Conservation (phyloP, 1,140 invertebrate species). For the Frieseomelitta varia region DNA sequence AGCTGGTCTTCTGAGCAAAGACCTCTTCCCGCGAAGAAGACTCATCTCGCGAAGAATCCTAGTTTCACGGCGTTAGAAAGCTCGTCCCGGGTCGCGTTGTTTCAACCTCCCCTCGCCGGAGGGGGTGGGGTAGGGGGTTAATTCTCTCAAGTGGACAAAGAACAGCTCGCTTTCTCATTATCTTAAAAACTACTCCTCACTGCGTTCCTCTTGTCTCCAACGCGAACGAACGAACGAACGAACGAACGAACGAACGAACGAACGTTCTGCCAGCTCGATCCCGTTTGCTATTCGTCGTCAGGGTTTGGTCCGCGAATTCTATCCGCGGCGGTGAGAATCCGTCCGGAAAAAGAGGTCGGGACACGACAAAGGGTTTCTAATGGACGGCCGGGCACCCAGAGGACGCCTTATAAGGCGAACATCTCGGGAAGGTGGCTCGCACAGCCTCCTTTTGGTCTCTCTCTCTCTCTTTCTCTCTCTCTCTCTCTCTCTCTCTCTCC, state of each 20-base stretch:
- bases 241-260: neutral
- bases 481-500: slow-evolving; percentile 17
- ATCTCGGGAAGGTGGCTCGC: slow-evolving; percentile 57
- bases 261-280: neutral
- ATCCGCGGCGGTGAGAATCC: slow-evolving; percentile 44
- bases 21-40: slow-evolving; percentile 28
- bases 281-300: neutral
- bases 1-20: slow-evolving; percentile 6
- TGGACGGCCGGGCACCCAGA: slow-evolving; percentile 72
- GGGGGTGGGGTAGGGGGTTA: neutral
- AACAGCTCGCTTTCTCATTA: slow-evolving; percentile 28
- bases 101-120: neutral
- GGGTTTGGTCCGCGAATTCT: slow-evolving; percentile 32
- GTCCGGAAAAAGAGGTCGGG: slow-evolving; percentile 68
- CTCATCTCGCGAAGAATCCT: slow-evolving; percentile 35
- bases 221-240: neutral
- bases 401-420: slow-evolving; percentile 78
- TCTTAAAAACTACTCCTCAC: slow-evolving; percentile 31
- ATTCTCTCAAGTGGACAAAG: slow-evolving; percentile 46
- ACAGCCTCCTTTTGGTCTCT: slow-evolving; percentile 60
- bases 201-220: neutral
- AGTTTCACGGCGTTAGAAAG: slow-evolving; percentile 24
- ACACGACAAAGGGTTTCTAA: slow-evolving; percentile 78
- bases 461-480: neutral
- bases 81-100: neutral